These are phyloP conservation scores for Zaprionus vittiger DNA, from an alignment of 1,140 invertebrate genomes.

Conservation along the genomic window DNA sequence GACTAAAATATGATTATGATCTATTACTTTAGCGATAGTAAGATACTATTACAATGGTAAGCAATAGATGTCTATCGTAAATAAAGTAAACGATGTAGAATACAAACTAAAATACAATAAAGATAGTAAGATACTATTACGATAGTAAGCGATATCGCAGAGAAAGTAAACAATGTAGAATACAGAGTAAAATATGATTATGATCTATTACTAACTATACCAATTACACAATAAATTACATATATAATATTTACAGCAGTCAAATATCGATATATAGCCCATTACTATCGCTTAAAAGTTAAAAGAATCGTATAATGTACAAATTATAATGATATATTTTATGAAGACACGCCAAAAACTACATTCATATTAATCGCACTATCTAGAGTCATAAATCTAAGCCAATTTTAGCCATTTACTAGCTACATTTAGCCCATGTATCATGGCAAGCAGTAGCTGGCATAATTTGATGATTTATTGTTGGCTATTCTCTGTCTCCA, in stretches of 20 bases:
- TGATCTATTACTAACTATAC: background rate
- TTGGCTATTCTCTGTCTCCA: background rate
- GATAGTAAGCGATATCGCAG: background rate
- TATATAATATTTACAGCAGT: background rate
- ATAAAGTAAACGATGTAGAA: no score
- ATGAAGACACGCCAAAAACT: background rate
- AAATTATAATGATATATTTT: background rate
- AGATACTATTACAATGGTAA: no score
- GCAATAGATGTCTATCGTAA: no score
- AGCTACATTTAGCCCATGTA: background rate
- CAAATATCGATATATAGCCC: background rate
- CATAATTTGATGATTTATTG: background rate
- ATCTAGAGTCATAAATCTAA: background rate
- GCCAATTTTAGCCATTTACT: conserved; percentile 5
- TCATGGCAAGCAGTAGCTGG: background rate
- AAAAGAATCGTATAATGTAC: background rate
- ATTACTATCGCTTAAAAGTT: background rate
- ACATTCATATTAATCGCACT: background rate
- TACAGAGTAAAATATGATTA: background rate
- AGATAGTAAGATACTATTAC: no score
- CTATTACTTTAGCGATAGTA: no score
- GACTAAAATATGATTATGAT: no score
- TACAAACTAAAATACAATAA: no score
- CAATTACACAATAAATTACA: background rate
- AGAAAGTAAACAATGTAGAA: background rate